Evolutionary conservation across 2,113 vertebrate genomes (phyloP), one percentile per base, ranked within the genome.

Genomic region (Phrynosoma blainvillii): DNA sequence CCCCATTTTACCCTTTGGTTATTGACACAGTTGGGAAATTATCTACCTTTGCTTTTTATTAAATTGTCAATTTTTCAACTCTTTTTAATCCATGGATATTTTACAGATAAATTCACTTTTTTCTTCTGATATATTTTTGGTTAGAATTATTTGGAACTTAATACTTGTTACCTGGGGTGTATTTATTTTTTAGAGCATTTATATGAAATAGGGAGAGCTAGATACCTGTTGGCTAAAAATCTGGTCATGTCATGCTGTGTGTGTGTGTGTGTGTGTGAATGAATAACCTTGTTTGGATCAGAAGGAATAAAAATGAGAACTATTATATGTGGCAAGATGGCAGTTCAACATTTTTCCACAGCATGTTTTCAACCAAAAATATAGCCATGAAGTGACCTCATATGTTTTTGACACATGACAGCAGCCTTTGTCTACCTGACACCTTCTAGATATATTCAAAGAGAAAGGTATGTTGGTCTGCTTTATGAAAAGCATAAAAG

Each of bases 1-100:
- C 80, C 32, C 73, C 21, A 7, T 84, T 91, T 87, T 89, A 68
- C 84, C 95, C 89, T 75, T 79, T 42, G 93, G 94, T 93, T 96
- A 94, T 96, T 96, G 96, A 96, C 91, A 92, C 93, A 96, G 95
- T 95, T 96, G 94, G 92, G 77, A 93, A 95, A 90, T 80, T 88
- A 91, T 86, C 59, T 79, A 0, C 83, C 81, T 94, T 96, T 94
- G 87, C 81, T 88, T 82, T 91, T 78, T 87, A 91, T 85, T 68
- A 92, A 92, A 93, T 16, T 65, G n/a, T 90, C 92, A 83, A 0
- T 12, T 52, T 90, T 89, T 91, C 47, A 13, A 16, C 21, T 27
- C 52, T 65, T 52, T 66, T 66, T 23, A 65, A 77, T 4, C 68
- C 25, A 81, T 62, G 7, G n/a, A 23, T 42, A 8, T 36, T 73